phyloP scores from a whole-genome alignment of 1,140 invertebrate species.

The Phymastichus coffea region DNA sequence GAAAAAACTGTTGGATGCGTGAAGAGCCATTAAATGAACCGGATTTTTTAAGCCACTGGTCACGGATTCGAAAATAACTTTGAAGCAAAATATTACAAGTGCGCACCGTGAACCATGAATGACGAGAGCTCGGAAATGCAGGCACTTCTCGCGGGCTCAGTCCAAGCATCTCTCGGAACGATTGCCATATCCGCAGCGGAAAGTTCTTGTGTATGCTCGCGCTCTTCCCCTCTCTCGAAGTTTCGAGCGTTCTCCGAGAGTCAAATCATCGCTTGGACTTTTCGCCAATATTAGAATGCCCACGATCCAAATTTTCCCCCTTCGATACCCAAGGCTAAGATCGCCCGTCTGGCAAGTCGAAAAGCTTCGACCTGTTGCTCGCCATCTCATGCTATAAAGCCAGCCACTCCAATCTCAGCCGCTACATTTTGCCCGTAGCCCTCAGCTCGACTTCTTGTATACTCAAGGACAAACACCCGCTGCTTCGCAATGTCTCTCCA shows the following conservation, averaged over 20 bases:
- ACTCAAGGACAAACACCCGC: too few species aligned
- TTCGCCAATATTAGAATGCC: constrained; percentile 25
- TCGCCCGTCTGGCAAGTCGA: neutral
- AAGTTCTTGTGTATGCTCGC: neutral
- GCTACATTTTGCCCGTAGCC: too few species aligned
- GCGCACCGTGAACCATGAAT: neutral
- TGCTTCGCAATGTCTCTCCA: constrained; percentile 67
- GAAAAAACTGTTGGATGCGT: too few species aligned
- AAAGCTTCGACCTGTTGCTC: neutral
- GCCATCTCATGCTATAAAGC: constrained; percentile 15
- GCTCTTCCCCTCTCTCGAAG: neutral
- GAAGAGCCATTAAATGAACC: too few species aligned
- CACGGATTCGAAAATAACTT: too few species aligned
- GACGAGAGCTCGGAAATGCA: too few species aligned
- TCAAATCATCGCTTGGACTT: too few species aligned
- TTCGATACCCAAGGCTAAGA: neutral
- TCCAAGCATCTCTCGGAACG: neutral
- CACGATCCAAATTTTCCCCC: constrained; percentile 19
- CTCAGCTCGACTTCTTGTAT: too few species aligned
- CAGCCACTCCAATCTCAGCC: too few species aligned
- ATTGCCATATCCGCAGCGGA: neutral
- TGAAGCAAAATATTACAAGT: neutral
- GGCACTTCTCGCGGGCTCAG: too few species aligned
- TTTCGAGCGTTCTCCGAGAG: too few species aligned
- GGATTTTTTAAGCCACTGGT: too few species aligned